These are phyloP conservation scores for Melanocharis versteri DNA, from an alignment of 2,113 vertebrate genomes.

Conservation along the genomic window DNA sequence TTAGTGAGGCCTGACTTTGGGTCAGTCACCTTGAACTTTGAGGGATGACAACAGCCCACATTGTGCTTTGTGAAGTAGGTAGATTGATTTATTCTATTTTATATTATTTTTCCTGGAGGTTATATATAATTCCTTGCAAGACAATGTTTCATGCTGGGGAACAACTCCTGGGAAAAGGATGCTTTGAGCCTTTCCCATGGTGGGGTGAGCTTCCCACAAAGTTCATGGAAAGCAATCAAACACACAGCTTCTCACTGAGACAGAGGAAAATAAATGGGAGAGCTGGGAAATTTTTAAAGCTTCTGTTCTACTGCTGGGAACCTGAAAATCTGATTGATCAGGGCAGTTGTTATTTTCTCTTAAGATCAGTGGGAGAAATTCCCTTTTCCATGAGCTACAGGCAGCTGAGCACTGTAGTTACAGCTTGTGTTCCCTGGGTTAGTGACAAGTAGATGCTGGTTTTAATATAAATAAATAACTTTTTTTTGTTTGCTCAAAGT, in stretches of 20 bases:
- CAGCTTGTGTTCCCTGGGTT: background rate
- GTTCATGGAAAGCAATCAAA: background rate
- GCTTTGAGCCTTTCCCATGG: background rate
- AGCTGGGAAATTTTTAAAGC: background rate
- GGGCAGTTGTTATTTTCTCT: background rate
- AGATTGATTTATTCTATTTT: background rate
- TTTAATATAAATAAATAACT: background rate
- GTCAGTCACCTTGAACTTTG: background rate
- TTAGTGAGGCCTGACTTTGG: background rate
- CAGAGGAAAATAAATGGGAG: background rate
- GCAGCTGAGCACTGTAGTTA: background rate
- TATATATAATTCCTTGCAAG: background rate
- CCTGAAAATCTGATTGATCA: background rate
- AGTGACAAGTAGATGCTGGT: background rate
- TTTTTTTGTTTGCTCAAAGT: background rate
- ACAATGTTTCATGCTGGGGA: background rate
- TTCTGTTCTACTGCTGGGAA: background rate
- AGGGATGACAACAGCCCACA: accelerated
- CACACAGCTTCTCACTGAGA: background rate
- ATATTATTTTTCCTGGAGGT: background rate
- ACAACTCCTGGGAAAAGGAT: background rate
- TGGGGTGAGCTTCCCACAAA: background rate
- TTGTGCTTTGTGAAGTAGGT: background rate
- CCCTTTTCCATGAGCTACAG: background rate
- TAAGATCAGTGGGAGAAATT: background rate